phyloP scores from a whole-genome alignment of 2,888 invertebrate genomes.

The Abscondita cerata region DNA sequence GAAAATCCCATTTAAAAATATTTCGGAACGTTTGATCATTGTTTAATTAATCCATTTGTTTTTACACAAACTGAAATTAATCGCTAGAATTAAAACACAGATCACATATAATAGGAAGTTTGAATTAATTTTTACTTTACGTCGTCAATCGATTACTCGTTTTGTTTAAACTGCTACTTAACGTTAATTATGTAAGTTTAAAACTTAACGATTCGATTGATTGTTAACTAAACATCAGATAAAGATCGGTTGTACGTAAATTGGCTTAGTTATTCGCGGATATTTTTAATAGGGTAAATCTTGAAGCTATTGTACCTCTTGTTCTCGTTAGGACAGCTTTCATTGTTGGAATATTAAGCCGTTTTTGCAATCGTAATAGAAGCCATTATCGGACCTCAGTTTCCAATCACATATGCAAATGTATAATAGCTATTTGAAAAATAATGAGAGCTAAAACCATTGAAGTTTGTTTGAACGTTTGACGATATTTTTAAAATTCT shows the following conservation, averaged over 20 bases:
- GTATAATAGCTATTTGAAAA: slow-evolving; percentile 49
- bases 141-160: neutral
- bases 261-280: slow-evolving; percentile 56
- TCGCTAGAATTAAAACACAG: slow-evolving; percentile 45
- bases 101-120: slow-evolving; percentile 32
- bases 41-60: slow-evolving; percentile 50
- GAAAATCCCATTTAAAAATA: slow-evolving; percentile 29
- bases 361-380: slow-evolving; percentile 34
- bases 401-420: slow-evolving; percentile 54
- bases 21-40: slow-evolving; percentile 45
- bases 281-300: slow-evolving; percentile 58
- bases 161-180: neutral
- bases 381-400: slow-evolving; percentile 35
- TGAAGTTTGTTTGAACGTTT: slow-evolving; percentile 53
- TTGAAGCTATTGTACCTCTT: slow-evolving; percentile 52
- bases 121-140: slow-evolving; percentile 16
- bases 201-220: slow-evolving; percentile 32
- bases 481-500: slow-evolving; percentile 30
- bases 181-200: neutral
- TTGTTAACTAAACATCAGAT: slow-evolving; percentile 53
- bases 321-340: slow-evolving; percentile 52
- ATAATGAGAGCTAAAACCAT: slow-evolving; percentile 58
- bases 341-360: slow-evolving; percentile 29
- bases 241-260: slow-evolving; percentile 56
- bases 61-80: slow-evolving; percentile 51